Base-by-base conservation (phyloP, 1,140 invertebrate species). In the Yoshiicerus persimilis region DNA sequence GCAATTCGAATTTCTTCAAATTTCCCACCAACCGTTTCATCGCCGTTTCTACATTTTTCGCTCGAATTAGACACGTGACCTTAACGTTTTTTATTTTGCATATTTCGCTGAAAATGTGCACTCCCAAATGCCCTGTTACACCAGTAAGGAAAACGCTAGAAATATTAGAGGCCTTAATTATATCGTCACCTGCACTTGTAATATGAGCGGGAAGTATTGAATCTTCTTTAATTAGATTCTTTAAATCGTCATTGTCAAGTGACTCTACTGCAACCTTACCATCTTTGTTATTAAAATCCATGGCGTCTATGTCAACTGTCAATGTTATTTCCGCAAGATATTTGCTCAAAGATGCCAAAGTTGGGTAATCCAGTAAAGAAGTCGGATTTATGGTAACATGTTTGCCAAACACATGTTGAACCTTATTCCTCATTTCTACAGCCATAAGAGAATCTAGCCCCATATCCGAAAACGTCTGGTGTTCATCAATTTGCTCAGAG, bases 371-470 rank as follows among this genome's bases (percentile, higher is more conserved):
- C 13, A 83, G 4, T 10, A 83, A 41, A 36, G 77, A n/a, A 4
- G 77, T 83, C 4, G 77, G 20, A 34, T 83, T 83, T 23, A 83
- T n/a, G 1, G 34, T 83, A 9, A 83, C 3, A 27, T 64, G 11
- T 36, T 64, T 34, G 0, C 87, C 87, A 9, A 88, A 83, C 4
- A 84, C 0, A 8, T 23, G 25, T 41, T 88, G 87, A 8, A 88
- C 32, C 38, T 70, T 84, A 70, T 88, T 88, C n/a, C 64, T 84
- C 80, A 88, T 62, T 36, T 88, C 87, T 10, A 88, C 62, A 16
- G 83, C 83, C 87, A 88, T 88, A 4, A 87, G 25, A 9, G 70
- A 64, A 36, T 88, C 87, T 4, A 88, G 20, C 16, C 87, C 87
- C 39, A 87, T 87, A 30, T 88, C 87, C 20, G 62, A 64, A 80